A percentile compares a stretch with the other conserved stretches of the same genome.
These are phyloP conservation scores for Crambe crambe DNA, from an alignment of 37 sponge, comb jelly and placozoan genomes.

Conservation along the genomic window DNA sequence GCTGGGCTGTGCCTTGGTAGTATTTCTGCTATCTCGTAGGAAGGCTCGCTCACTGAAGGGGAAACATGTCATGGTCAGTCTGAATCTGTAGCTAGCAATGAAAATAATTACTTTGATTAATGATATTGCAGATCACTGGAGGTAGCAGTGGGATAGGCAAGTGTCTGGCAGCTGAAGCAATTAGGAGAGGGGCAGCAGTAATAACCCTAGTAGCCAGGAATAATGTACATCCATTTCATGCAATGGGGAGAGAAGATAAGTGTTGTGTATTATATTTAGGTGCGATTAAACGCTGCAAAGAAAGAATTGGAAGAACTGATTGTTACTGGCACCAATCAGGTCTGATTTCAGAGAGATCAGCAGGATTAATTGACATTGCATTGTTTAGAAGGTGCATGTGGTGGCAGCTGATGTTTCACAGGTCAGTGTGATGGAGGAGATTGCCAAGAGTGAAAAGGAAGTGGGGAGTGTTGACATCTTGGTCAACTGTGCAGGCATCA, in stretches of 20 bases:
- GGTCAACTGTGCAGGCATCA: constrained; percentile 93
- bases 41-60: constrained; percentile 44
- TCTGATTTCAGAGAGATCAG: neutral
- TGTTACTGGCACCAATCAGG: constrained; percentile 3
- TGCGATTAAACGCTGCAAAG: constrained; percentile 11
- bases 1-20: neutral
- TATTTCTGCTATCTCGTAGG: constrained; percentile 30
- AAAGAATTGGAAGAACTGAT: constrained; percentile 32
- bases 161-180: constrained; percentile 60
- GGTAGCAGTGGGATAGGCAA: constrained; percentile 94
- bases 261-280: no score
- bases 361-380: no score
- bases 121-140: constrained; percentile 76
- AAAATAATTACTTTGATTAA: neutral
- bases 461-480: constrained; percentile 81
- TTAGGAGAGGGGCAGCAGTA: constrained; percentile 57
- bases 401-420: constrained; percentile 63
- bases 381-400: neutral
- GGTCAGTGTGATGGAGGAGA: neutral
- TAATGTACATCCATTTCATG: constrained; percentile 35
- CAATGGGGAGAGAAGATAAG: no score
- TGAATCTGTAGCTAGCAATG: neutral
- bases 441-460: constrained; percentile 25
- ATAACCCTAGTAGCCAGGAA: constrained; percentile 85
- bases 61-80: constrained; percentile 67